A percentile compares a stretch with the other conserved stretches of the same genome.
These are phyloP conservation scores for Oncorhynchus mykiss DNA, from an alignment of 2,113 vertebrate species.

Conservation along the genomic window DNA sequence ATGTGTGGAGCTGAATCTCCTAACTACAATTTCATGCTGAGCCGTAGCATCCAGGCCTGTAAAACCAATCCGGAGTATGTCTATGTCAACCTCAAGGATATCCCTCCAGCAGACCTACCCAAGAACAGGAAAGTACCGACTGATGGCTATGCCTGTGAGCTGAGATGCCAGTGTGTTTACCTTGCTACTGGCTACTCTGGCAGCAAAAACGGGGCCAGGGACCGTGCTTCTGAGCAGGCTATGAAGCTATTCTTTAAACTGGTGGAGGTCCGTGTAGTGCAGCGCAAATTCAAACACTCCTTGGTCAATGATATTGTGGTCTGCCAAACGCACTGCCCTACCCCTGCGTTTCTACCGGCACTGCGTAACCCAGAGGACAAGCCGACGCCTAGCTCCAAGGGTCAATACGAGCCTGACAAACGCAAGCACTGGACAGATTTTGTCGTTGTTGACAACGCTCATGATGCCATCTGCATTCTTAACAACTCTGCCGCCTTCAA, in stretches of 20 bases:
- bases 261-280: slow-evolving; percentile 83
- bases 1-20: slow-evolving; percentile 80
- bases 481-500: slow-evolving; percentile 93
- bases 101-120: slow-evolving; percentile 86
- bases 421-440: slow-evolving; percentile 92
- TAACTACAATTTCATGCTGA: slow-evolving; percentile 92
- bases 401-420: slow-evolving; percentile 65
- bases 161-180: slow-evolving; percentile 91
- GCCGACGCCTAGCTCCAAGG: slow-evolving; percentile 71
- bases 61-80: slow-evolving; percentile 96
- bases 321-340: slow-evolving; percentile 77
- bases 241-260: slow-evolving; percentile 86
- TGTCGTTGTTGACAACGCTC: slow-evolving; percentile 90
- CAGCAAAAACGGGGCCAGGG: slow-evolving; percentile 92
- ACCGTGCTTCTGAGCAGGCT: slow-evolving; percentile 88
- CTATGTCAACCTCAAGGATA: slow-evolving; percentile 91
- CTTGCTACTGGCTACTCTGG: slow-evolving; percentile 90
- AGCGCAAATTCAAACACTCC: slow-evolving; percentile 80
- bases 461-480: slow-evolving; percentile 90
- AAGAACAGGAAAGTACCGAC: slow-evolving; percentile 86
- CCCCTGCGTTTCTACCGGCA: slow-evolving; percentile 82
- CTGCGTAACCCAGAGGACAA: slow-evolving; percentile 86
- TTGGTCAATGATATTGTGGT: slow-evolving; percentile 86
- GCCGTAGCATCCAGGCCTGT: slow-evolving; percentile 92
- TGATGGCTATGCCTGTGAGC: slow-evolving; percentile 93